These are phyloP conservation scores for Ornithoptera priamus DNA, from an alignment of 2,888 invertebrate species.

Conservation along the genomic window DNA sequence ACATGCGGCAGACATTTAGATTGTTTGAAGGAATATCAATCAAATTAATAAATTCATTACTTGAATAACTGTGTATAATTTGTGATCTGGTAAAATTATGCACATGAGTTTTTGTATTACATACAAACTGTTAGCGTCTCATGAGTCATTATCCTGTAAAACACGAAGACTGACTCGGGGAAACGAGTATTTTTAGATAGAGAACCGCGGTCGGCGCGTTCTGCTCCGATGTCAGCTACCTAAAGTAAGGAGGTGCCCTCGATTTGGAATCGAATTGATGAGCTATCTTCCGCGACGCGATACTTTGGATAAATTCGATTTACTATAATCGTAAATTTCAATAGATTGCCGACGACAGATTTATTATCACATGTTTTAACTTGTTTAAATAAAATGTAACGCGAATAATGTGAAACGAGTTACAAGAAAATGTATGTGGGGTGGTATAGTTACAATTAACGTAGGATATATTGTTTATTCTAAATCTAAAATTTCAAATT, in stretches of 20 bases:
- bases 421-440: no score
- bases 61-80: no score
- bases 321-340: background rate
- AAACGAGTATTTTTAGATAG: constrained; percentile 74
- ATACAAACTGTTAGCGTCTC: constrained; percentile 45
- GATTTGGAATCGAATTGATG: constrained; percentile 39
- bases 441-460: no score
- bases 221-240: constrained; percentile 44
- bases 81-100: background rate
- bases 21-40: no score
- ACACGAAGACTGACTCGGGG: constrained; percentile 65
- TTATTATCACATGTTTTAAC: no score
- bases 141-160: constrained; percentile 75
- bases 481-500: no score
- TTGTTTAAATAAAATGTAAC: no score
- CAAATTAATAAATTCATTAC: no score
- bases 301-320: constrained; percentile 15
- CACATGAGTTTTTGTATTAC: constrained; percentile 45
- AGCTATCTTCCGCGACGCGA: constrained; percentile 24
- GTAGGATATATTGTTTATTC: no score
- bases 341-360: constrained; percentile 31
- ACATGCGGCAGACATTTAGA: no score
- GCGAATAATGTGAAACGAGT: no score
- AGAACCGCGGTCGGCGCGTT: constrained; percentile 55
- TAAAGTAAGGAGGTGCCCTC: constrained; percentile 37